Base-by-base conservation (phyloP, 2,797 vertebrate genomes). In the Lithobates sylvaticus region DNA sequence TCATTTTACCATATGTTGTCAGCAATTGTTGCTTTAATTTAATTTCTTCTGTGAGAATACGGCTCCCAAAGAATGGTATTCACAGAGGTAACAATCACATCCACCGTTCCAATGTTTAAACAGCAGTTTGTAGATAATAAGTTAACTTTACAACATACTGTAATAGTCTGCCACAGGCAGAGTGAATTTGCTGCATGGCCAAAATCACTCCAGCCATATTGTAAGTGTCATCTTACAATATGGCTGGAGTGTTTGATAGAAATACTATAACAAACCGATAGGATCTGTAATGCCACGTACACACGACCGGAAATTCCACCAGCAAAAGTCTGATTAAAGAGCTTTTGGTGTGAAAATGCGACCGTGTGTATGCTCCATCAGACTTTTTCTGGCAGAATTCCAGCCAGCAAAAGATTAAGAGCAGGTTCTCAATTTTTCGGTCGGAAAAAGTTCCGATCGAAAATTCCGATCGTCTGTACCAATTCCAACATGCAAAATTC, bases 51-150 rank as follows among this genome's bases (percentile, higher is more conserved):
- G 39, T 36, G 68, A 81, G 68, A 58, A 72, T 70, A 72, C 70
- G 27, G 69, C 58, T 81, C 54, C 34, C 50, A 64, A 36, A 81
- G 32, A 72, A 72, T 29, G 36, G 34, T 26, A 81, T 61, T 81
- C 50, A 73, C 50, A 39, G n/a, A 81, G 50, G 79, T 64, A 73
- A 81, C 79, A 81, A 72, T 81, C 8, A 72, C 58, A 61, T 72
- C 50, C 61, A 5, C 50, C 27, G 42, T 34, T 61, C 34, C 36
- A 10, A 47, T 81, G n/a, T 72, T 61, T 71, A 71, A 64, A 73
- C 18, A 80, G 69, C 32, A 61, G 54, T 26, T 72, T 58, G 34
- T 13, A 64, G 69, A 81, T 72, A 73, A 81, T 29, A 81, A 81
- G 79, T 21, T 71, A 70, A 21, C 32, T 13, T n/a, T 26, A 47